These are phyloP conservation scores for Aleiodes testaceus DNA, from an alignment of 2,888 invertebrate genomes.

Conservation along the genomic window DNA sequence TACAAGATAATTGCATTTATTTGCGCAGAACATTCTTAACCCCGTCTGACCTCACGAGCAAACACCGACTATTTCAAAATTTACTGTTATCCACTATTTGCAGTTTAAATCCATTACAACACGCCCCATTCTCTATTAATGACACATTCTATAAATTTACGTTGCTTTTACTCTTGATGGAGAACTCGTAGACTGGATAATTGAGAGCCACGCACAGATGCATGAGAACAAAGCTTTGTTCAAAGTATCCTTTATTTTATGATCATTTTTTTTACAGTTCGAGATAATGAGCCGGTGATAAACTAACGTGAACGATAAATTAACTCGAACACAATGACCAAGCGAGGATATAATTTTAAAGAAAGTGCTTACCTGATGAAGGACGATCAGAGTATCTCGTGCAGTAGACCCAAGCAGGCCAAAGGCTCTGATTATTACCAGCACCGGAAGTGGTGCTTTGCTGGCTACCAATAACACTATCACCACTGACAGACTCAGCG, in stretches of 20 bases:
- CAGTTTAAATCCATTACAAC: neutral
- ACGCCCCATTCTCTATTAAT: neutral
- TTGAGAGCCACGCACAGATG: neutral
- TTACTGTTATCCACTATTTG: neutral
- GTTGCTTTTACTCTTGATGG: neutral
- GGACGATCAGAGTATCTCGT: conserved; percentile 95
- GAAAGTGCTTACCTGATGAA: conserved; percentile 83
- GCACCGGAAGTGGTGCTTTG: conserved; percentile 46
- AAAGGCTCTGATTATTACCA: conserved; percentile 75
- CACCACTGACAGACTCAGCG: conserved; percentile 63
- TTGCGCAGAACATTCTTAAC: neutral
- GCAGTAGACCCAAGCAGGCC: conserved; percentile 99
- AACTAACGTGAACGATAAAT: too few relatives aligned
- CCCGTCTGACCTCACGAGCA: too few relatives aligned
- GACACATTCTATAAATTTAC: conserved; percentile 9
- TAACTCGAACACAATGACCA: neutral
- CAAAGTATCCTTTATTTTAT: neutral
- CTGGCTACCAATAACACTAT: conserved; percentile 60
- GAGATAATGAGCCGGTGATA: too few relatives aligned
- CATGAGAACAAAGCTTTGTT: neutral
- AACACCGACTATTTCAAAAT: too few relatives aligned
- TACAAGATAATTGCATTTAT: neutral
- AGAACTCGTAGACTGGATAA: neutral
- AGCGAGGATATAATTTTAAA: neutral
- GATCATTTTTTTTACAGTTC: neutral